These are phyloP conservation scores for Siderastrea siderea DNA, from an alignment of 92 coral and sea anemone genomes.

Conservation along the genomic window DNA sequence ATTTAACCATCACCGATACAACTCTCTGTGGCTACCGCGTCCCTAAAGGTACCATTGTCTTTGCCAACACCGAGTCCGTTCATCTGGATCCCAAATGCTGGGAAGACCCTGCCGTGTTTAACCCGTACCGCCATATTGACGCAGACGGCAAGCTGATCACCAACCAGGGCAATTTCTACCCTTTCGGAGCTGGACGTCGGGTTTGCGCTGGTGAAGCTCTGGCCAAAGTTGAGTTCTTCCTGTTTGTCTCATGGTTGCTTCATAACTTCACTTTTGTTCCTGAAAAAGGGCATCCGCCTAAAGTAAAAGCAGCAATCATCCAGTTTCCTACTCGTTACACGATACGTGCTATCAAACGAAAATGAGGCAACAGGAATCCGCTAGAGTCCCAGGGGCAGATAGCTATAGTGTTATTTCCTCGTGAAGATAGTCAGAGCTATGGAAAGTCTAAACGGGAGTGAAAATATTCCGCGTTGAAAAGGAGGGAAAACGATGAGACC, in stretches of 20 bases:
- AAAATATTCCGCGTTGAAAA: too few relatives aligned
- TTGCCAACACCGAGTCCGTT: slow-evolving; percentile 34
- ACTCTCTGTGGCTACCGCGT: slow-evolving; percentile 53
- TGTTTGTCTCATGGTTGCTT: slow-evolving; percentile 69
- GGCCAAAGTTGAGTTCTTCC: slow-evolving; percentile 71
- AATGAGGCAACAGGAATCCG: background rate
- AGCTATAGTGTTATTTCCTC: too few relatives aligned
- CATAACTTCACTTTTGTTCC: slow-evolving; percentile 65
- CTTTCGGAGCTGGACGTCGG: slow-evolving; percentile 86
- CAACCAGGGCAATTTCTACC: slow-evolving; percentile 63
- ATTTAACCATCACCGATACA: slow-evolving; percentile 41
- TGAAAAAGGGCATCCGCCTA: slow-evolving; percentile 58
- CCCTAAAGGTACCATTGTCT: slow-evolving; percentile 29
- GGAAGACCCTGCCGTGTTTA: slow-evolving; percentile 40
- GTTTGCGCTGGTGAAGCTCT: slow-evolving; percentile 77
- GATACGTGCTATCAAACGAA: slow-evolving; percentile 65
- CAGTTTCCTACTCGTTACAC: slow-evolving; percentile 69
- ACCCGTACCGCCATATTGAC: slow-evolving; percentile 72
- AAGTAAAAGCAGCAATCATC: slow-evolving; percentile 23
- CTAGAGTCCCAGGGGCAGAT: too few relatives aligned
- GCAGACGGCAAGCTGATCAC: slow-evolving; percentile 57
- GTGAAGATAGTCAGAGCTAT: too few relatives aligned
- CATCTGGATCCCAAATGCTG: slow-evolving; percentile 45
- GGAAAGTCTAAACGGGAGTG: too few relatives aligned
- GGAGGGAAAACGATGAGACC: too few relatives aligned